A percentile compares a stretch with the other conserved stretches of the same genome.
Conservation (phyloP, 2,888 invertebrate genomes). For the Spilosoma lubricipeda region DNA sequence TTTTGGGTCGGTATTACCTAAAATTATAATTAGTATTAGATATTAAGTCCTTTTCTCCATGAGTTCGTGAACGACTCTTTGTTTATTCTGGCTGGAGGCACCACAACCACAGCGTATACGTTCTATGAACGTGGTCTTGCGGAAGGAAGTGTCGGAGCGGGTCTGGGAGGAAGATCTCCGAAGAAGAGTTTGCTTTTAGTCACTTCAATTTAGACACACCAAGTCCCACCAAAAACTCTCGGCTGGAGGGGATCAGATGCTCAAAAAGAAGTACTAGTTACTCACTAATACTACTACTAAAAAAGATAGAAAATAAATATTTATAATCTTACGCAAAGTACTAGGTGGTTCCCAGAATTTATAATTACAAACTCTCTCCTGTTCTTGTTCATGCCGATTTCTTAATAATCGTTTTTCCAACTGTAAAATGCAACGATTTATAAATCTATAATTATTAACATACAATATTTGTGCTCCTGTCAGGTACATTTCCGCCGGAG, state of each 20-base stretch:
- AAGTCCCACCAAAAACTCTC: neutral
- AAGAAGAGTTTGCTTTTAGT: too few species aligned
- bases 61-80: too few species aligned
- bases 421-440: slow-evolving; percentile 45
- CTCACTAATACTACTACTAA: too few species aligned
- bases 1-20: slow-evolving; percentile 72
- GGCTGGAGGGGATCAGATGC: neutral
- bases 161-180: too few species aligned
- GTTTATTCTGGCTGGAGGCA: too few species aligned
- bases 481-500: too few species aligned
- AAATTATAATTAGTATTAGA: slow-evolving; percentile 12
- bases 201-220: neutral
- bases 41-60: neutral
- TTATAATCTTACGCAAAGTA: slow-evolving; percentile 67
- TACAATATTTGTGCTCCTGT: too few species aligned
- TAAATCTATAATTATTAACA: neutral
- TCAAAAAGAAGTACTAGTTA: neutral
- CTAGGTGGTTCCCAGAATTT: slow-evolving; percentile 81
- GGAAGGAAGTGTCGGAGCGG: too few species aligned
- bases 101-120: too few species aligned
- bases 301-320: too few species aligned
- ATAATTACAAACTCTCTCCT: slow-evolving; percentile 69
- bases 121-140: too few species aligned
- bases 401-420: slow-evolving; percentile 70
- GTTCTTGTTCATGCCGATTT: slow-evolving; percentile 61